Base-by-base conservation (phyloP, 2,888 invertebrate genomes). In the Cantharis rufa region DNA sequence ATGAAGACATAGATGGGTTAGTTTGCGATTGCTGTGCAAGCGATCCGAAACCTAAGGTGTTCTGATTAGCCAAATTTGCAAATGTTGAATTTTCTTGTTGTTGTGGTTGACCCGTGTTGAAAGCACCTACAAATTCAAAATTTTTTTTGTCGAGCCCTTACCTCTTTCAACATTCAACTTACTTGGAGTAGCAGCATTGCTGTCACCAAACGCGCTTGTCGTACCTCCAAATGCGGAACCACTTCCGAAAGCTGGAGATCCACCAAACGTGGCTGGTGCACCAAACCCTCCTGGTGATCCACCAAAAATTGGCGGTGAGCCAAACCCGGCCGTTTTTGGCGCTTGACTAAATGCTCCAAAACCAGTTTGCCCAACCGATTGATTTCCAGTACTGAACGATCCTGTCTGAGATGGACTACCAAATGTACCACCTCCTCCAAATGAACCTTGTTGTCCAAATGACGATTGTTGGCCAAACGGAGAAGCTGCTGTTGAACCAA, bases 21-120 rank as follows among this genome's bases (percentile, higher is more conserved):
- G 83, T 82, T 61, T 84, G 85, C 0, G 90, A 87, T 80, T 91
- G 91, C 81, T 92, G 91, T 1, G 92, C 92, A 24, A 93, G 85
- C 84, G 91, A 92, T 69, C 92, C 92, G 86, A 93, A 93, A 0
- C 92, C 91, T 71, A 92, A 86, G 1, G 92, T 92, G 83, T 91
- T 91, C 85, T 92, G 92, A 62, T 89, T 90, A 1, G 92, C 92
- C 80, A 93, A 84, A 86, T 88, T 92, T 82, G 92, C 92, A 87
- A 93, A 93, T 63, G 91, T 91, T 0, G 91, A 87, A 81, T 90
- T 90, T 66, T 91, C 90, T 79, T 91, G 91, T 79, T 91, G 91
- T 16, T 80, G 75, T 0, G 88, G 86, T 0, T 88, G 86, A 0
- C 89, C 84, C 0, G 88, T 81, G n/a, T 89, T 90, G 85, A 91